Percentiles rank a stretch among this genome's conserved stretches.
Conservation (phyloP, 92 coral and sea anemone genomes). For the Parazoanthus darwini region DNA sequence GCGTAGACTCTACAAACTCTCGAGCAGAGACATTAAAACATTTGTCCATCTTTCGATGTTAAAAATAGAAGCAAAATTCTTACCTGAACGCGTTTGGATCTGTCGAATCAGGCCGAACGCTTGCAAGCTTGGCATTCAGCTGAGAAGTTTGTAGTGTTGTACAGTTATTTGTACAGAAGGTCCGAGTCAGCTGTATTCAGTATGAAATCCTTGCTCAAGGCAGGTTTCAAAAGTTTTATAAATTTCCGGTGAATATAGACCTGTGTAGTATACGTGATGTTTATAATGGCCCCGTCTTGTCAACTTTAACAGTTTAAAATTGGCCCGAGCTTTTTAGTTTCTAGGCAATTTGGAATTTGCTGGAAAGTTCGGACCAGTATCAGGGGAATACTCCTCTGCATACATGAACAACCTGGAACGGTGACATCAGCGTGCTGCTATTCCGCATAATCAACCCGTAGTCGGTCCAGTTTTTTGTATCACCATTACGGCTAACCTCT, state of each 20-base stretch:
- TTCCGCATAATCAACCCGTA: no score
- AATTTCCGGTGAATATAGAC: not conserved
- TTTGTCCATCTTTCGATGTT: not conserved
- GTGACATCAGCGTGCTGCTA: not conserved
- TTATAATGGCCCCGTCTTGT: not conserved
- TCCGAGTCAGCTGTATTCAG: not conserved
- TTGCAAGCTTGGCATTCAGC: not conserved
- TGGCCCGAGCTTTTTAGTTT: not conserved
- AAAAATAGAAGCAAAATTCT: not conserved
- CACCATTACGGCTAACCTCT: not conserved
- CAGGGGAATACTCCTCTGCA: slow-evolving; percentile 30
- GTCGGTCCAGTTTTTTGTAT: no score
- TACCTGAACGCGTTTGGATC: not conserved
- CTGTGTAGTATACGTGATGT: not conserved
- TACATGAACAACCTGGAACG: not conserved
- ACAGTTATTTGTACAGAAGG: no score
- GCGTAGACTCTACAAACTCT: not conserved
- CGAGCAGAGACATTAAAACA: not conserved
- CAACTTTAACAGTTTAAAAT: not conserved
- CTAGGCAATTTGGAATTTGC: slow-evolving; percentile 20
- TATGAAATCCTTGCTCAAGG: not conserved
- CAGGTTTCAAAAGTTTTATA: not conserved
- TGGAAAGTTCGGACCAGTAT: slow-evolving; percentile 16
- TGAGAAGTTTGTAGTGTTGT: not conserved
- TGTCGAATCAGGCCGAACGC: not conserved